phyloP scores from a whole-genome alignment of 2,888 invertebrate species.

The Pasiphila rectangulata region DNA sequence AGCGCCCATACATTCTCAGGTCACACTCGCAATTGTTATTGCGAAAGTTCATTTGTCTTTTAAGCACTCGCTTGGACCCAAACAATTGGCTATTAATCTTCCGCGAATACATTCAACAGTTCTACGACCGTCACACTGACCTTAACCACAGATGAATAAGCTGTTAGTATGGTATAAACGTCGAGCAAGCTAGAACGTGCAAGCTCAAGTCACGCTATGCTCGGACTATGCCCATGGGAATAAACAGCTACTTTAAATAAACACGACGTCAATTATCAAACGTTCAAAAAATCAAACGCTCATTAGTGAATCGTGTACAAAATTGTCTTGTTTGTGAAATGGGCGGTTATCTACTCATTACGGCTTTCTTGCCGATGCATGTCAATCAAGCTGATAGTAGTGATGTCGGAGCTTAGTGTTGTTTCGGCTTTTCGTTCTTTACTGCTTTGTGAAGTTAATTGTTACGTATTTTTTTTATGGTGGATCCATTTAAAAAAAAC shows the following conservation, averaged over 20 bases:
- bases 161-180: conserved; percentile 13
- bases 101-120: conserved; percentile 31
- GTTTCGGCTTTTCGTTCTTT: background rate
- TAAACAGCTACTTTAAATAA: conserved; percentile 36
- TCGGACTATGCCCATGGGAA: conserved; percentile 28
- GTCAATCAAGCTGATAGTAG: conserved; percentile 56
- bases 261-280: conserved; percentile 46
- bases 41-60: conserved; percentile 26
- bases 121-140: conserved; percentile 39
- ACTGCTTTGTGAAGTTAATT: no score
- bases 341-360: conserved; percentile 67
- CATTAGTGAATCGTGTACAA: conserved; percentile 51
- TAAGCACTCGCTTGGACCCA: conserved; percentile 16
- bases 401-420: conserved; percentile 1
- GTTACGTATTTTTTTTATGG: no score
- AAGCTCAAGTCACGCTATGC: conserved; percentile 15
- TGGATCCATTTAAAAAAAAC: no score
- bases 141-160: conserved; percentile 19
- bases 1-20: conserved; percentile 20
- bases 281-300: conserved; percentile 33
- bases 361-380: conserved; percentile 58
- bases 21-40: conserved; percentile 22
- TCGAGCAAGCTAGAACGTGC: conserved; percentile 10
- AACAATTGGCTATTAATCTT: conserved; percentile 39
- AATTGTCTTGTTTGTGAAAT: conserved; percentile 53